Evolutionary conservation across 92 coral and sea anemone genomes (phyloP).

Genomic region (Siderastrea radians): DNA sequence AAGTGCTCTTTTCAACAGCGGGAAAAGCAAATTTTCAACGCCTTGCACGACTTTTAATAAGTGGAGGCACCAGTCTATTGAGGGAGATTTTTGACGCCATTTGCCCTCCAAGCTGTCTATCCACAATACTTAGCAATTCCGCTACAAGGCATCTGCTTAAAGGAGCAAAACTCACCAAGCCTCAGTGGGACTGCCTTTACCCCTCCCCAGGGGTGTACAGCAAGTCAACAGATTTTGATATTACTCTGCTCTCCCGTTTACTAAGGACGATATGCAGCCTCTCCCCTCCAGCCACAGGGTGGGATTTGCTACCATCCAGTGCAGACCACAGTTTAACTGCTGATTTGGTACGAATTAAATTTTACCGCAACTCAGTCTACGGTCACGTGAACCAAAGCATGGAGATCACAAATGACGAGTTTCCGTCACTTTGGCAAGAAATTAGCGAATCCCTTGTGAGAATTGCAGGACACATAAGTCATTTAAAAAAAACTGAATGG

Average conservation of each 20-base stretch:
- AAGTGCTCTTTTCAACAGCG: background rate
- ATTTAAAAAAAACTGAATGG: background rate
- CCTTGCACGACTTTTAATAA: constrained; percentile 1
- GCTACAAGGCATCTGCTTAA: background rate
- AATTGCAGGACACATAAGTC: background rate
- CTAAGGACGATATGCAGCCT: background rate
- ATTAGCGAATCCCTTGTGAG: constrained; percentile 1
- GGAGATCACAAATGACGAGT: background rate
- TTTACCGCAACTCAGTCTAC: background rate
- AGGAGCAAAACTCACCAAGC: background rate
- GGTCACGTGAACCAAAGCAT: background rate
- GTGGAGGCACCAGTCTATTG: background rate
- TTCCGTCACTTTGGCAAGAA: background rate
- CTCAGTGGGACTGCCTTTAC: background rate
- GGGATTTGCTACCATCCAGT: background rate
- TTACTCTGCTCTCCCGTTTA: background rate
- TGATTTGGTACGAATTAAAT: background rate
- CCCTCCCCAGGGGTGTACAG: background rate
- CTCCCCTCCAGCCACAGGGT: background rate
- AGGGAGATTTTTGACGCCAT: background rate
- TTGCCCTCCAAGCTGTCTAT: background rate
- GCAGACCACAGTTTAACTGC: background rate
- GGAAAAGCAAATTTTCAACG: constrained; percentile 29
- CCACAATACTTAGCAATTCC: background rate
- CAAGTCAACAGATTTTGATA: background rate